Base-by-base conservation (phyloP, 2,113 vertebrate species). In the Odobenus rosmarus region DNA sequence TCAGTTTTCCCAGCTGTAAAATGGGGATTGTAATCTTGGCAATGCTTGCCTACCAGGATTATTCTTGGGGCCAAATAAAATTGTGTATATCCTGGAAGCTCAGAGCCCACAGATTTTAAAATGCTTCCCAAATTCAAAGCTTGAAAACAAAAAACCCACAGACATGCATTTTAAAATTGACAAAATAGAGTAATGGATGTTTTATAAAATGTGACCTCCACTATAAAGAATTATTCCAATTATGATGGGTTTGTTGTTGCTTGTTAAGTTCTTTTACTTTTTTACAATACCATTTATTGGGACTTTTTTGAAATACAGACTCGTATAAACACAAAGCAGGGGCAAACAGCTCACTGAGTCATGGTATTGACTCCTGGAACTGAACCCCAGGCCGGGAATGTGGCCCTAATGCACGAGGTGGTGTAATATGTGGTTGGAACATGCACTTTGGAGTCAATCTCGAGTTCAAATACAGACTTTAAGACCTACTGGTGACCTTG, bases 211-310 rank as follows among this genome's bases (percentile, higher is more conserved):
- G 28, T 49, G 71, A 74, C 42, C 21, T 76, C 42, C 62, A 39
- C 23, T 61, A 67, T 94, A 93, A 94, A 90, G 57, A 97, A 77
- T 94, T 76, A n/a, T n/a, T 92, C 67, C 3, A 4, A 39, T 77
- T 53, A 28, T 83, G 42, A 72, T 61, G 31, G 82, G 69, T 92
- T 83, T 14, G 6, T 26, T 57, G 23, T 23, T 61, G n/a, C 86
- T 93, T 21, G 4, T 64, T 79, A 72, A 83, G 59, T 77, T 64
- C n/a, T 90, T 92, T 92, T 81, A 24, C n/a, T 42, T 85, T 88
- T 7, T 31, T 7, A 74, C 53, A 79, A 61, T 59, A 24, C 15
- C 5, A 9, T 62, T 49, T 77, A 77, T 36, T 84, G 85, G 59
- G 55, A 64, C 42, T 82, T 86, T 69, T 95, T 88, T 95, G 28